phyloP scores from a whole-genome alignment of 2,113 vertebrate genomes.

The Salvelinus fontinalis region DNA sequence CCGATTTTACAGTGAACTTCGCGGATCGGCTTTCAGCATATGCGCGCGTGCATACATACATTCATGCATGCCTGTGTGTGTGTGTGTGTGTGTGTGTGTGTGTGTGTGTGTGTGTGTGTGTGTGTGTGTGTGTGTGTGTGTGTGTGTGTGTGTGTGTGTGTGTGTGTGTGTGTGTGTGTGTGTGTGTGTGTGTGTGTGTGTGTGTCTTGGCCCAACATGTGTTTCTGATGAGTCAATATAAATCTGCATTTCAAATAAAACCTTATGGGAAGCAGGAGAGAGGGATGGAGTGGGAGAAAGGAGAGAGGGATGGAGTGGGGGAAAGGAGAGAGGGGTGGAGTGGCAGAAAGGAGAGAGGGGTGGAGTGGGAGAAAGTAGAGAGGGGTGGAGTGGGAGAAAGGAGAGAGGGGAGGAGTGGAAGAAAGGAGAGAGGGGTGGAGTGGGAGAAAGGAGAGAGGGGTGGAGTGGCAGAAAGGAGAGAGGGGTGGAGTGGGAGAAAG shows the following conservation, averaged over 20 bases:
- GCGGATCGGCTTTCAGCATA: conserved; percentile 12
- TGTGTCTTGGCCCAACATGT: conserved; percentile 51
- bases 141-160: too few relatives aligned
- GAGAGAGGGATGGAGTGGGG: too few relatives aligned
- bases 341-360: conserved; percentile 39
- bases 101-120: too few relatives aligned
- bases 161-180: too few relatives aligned
- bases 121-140: too few relatives aligned
- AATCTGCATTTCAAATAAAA: conserved; percentile 76
- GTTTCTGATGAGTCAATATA: conserved; percentile 74
- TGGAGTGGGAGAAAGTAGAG: conserved; percentile 26
- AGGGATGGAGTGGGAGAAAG: not conserved
- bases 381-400: conserved; percentile 33
- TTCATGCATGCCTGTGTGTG: not conserved
- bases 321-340: conserved; percentile 40
- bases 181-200: not conserved
- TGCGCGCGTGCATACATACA: not conserved
- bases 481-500: conserved; percentile 33
- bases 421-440: conserved; percentile 39
- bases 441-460: conserved; percentile 46
- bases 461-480: conserved; percentile 36
- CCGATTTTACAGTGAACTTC: conserved; percentile 5
- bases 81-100: not conserved
- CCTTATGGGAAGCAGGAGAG: conserved; percentile 70
- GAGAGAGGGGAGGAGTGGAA: conserved; percentile 22